Conservation (phyloP, 2,888 invertebrate genomes). For the Phlogophora meticulosa region DNA sequence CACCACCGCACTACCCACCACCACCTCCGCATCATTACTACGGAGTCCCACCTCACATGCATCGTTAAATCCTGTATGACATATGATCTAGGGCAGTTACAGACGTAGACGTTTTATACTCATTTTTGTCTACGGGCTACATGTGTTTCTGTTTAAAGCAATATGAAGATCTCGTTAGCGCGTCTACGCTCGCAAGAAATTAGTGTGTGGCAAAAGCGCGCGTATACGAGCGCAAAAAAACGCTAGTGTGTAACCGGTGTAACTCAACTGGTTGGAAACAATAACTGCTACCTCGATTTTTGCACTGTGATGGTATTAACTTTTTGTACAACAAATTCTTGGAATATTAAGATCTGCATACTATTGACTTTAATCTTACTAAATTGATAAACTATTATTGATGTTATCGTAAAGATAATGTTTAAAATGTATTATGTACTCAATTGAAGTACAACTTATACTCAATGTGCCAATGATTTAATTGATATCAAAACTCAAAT, state of each 20-base stretch:
- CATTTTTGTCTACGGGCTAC: too few relatives aligned
- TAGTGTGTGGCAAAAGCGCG: too few relatives aligned
- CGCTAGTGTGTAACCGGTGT: neutral
- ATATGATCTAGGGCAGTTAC: too few relatives aligned
- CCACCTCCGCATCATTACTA: constrained; percentile 52
- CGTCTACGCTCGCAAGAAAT: too few relatives aligned
- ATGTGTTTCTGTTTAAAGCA: too few relatives aligned
- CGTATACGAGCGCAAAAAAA: too few relatives aligned
- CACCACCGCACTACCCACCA: constrained; percentile 52
- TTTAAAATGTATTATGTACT: constrained; percentile 13
- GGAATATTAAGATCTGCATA: constrained; percentile 53
- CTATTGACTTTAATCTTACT: constrained; percentile 27
- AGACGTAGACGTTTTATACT: too few relatives aligned
- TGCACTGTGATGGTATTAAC: constrained; percentile 11
- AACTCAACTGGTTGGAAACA: neutral
- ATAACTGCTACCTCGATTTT: neutral
- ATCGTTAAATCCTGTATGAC: constrained; percentile 33
- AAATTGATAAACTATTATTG: constrained; percentile 14
- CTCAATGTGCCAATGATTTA: constrained; percentile 19
- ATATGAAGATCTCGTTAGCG: too few relatives aligned
- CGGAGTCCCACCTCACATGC: constrained; percentile 27
- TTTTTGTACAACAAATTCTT: constrained; percentile 19
- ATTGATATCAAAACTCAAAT: constrained; percentile 15
- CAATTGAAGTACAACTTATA: constrained; percentile 17
- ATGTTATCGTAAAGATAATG: constrained; percentile 50